Conservation (phyloP, 2,888 invertebrate genomes). For the Cybosia mesomella region DNA sequence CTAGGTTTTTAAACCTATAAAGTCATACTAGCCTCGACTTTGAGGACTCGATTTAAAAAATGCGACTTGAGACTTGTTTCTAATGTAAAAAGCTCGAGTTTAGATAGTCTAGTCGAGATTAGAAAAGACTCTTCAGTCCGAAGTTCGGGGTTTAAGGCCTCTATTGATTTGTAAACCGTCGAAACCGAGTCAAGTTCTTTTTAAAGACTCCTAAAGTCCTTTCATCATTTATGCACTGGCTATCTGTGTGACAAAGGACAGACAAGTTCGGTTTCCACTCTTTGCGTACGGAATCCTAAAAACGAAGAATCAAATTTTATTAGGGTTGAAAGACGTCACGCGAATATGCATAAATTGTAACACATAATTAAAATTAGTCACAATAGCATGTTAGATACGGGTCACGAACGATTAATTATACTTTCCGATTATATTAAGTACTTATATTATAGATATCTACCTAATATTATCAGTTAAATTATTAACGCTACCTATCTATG, state of each 20-base stretch:
- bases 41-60: no score
- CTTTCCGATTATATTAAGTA: neutral
- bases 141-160: no score
- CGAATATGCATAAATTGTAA: constrained; percentile 4
- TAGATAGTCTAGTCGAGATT: no score
- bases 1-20: no score
- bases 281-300: neutral
- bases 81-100: no score
- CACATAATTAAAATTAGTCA: neutral
- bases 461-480: neutral
- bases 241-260: neutral
- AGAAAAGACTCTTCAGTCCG: no score
- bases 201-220: no score
- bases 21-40: no score
- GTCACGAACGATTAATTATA: constrained; percentile 23
- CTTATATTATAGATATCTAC: neutral
- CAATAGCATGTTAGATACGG: constrained; percentile 21
- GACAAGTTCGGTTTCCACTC: neutral
- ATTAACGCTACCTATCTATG: neutral
- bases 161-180: no score
- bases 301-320: neutral
- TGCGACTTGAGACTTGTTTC: no score
- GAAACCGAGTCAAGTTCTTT: no score
- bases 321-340: neutral
- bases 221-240: no score